Conservation (phyloP, 2,888 invertebrate species). For the Sipha maydis region DNA sequence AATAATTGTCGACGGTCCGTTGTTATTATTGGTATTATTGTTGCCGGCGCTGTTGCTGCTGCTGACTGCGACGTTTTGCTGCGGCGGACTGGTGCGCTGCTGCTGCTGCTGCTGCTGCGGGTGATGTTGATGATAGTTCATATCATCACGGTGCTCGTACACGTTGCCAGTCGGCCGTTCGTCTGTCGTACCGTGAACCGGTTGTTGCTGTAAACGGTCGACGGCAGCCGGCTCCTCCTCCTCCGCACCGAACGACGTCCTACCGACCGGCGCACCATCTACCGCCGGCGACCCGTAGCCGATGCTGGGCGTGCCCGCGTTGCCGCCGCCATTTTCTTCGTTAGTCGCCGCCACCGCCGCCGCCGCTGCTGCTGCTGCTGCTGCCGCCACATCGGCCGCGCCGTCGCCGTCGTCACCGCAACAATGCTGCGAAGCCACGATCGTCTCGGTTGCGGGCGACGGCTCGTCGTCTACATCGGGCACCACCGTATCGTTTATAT, state of each 20-base stretch:
- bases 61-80: conserved; percentile 7
- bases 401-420: conserved; percentile 10
- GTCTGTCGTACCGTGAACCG: conserved; percentile 54
- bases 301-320: conserved; percentile 58
- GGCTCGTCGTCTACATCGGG: neutral
- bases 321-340: conserved; percentile 48
- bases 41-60: neutral
- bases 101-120: conserved; percentile 25
- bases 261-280: conserved; percentile 59
- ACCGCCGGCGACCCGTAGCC: conserved; percentile 56
- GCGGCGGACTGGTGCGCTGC: conserved; percentile 23
- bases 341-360: neutral
- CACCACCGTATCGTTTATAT: neutral
- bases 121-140: conserved; percentile 51
- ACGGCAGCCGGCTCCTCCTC: conserved; percentile 41
- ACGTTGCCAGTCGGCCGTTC: conserved; percentile 58
- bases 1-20: neutral
- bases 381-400: neutral
- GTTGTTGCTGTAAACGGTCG: conserved; percentile 44
- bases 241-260: conserved; percentile 48
- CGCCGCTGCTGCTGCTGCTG: conserved; percentile 14
- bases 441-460: neutral
- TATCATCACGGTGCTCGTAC: conserved; percentile 57
- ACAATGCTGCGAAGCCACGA: conserved; percentile 7
- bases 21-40: neutral